Percentiles rank a stretch among this genome's conserved stretches.
Evolutionary conservation across 1,140 invertebrate species (phyloP).

Genomic region (Papilio aristodemus): DNA sequence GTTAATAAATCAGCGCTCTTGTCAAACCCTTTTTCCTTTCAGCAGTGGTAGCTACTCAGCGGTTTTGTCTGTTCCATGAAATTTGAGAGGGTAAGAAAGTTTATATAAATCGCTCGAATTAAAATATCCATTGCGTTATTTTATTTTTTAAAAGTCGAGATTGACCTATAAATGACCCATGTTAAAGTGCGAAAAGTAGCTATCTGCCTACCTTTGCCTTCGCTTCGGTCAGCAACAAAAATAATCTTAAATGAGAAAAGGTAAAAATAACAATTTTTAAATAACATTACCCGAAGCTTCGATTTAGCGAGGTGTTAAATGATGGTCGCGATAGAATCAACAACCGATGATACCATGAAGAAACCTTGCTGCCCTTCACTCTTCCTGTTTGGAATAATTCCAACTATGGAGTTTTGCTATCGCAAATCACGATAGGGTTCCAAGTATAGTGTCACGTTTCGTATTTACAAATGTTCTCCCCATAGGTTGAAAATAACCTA

Average conservation of each 20-base stretch:
- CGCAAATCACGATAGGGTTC: not conserved
- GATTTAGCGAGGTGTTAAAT: not conserved
- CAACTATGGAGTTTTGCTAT: not conserved
- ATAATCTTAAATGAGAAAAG: no score
- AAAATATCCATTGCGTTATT: not conserved
- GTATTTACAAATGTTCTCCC: no score
- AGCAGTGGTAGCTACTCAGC: not conserved
- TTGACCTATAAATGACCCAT: not conserved
- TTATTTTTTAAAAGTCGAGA: not conserved
- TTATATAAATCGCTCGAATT: not conserved
- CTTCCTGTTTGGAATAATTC: not conserved
- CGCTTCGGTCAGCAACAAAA: no score
- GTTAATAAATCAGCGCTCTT: not conserved
- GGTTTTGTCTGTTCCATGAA: not conserved
- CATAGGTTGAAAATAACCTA: no score
- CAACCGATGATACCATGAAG: not conserved
- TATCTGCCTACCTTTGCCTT: no score
- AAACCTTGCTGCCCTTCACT: no score
- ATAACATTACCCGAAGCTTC: no score
- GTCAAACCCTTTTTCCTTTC: slow-evolving; percentile 13
- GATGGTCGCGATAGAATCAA: not conserved
- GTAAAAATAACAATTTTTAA: no score
- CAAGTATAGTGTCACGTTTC: no score
- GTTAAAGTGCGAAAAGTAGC: no score
- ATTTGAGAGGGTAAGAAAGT: not conserved